These are phyloP conservation scores for Coregonus sp. DNA, from an alignment of 2,797 vertebrate genomes.

Conservation along the genomic window DNA sequence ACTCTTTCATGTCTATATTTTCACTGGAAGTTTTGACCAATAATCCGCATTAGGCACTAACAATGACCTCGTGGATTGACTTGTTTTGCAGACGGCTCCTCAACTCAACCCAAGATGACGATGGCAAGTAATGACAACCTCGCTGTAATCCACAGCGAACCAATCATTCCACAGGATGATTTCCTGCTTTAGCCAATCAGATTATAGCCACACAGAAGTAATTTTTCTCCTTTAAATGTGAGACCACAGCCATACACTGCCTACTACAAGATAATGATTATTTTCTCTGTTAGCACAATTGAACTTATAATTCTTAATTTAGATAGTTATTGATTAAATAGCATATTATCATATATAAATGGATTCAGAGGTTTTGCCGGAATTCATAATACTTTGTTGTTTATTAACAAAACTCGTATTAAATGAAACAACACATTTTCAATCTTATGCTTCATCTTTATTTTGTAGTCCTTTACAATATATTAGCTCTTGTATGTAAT, in stretches of 20 bases:
- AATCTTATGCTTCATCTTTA: slow-evolving; percentile 52
- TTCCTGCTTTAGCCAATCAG: slow-evolving; percentile 48
- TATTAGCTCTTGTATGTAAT: slow-evolving; percentile 36
- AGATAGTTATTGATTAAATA: slow-evolving; percentile 26
- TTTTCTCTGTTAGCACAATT: not conserved
- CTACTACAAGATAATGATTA: slow-evolving; percentile 1
- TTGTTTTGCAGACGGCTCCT: slow-evolving; percentile 84
- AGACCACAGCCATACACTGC: slow-evolving; percentile 31
- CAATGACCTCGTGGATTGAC: not conserved
- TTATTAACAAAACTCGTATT: slow-evolving; percentile 32
- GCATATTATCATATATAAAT: slow-evolving; percentile 18
- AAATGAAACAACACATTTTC: slow-evolving; percentile 49
- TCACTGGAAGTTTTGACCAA: not conserved
- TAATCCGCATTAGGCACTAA: not conserved
- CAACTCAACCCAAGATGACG: slow-evolving; percentile 83
- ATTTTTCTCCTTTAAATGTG: slow-evolving; percentile 19
- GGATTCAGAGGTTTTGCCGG: slow-evolving; percentile 24
- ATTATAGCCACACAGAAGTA: slow-evolving; percentile 47
- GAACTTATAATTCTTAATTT: not conserved
- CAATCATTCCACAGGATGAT: slow-evolving; percentile 36
- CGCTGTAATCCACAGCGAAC: not conserved
- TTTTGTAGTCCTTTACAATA: slow-evolving; percentile 50
- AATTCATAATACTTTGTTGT: slow-evolving; percentile 25
- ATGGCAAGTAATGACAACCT: slow-evolving; percentile 6
- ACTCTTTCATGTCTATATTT: not conserved